Percentiles rank a stretch among this genome's conserved stretches.
Conservation (phyloP, 2,113 vertebrate genomes). For the Vulpes vulpes region DNA sequence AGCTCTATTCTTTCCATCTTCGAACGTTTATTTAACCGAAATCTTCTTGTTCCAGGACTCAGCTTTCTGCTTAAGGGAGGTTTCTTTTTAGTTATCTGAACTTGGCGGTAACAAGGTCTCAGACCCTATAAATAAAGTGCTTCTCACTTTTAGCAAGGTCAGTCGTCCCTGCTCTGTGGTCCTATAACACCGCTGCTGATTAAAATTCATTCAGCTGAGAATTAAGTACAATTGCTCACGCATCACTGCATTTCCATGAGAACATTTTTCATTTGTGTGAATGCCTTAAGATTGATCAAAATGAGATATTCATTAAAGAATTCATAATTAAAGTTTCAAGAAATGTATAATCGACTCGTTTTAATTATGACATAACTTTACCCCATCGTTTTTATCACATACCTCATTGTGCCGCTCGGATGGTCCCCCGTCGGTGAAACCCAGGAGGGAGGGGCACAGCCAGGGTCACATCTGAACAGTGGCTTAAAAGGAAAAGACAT, state of each 20-base stretch:
- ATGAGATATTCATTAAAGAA: constrained; percentile 75
- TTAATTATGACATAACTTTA: neutral
- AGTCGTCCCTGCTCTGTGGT: neutral
- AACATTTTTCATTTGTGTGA: constrained; percentile 71
- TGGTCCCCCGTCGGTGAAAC: fast-evolving
- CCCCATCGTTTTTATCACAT: fast-evolving
- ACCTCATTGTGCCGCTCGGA: neutral
- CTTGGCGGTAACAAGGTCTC: neutral
- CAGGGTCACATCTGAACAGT: no score
- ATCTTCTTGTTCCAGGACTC: no score
- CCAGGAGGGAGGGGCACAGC: fast-evolving
- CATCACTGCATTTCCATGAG: constrained; percentile 29
- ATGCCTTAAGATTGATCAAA: constrained; percentile 72
- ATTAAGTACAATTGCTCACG: constrained; percentile 70
- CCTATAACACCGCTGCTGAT: constrained; percentile 23
- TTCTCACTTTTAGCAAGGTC: neutral
- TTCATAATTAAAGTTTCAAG: constrained; percentile 37
- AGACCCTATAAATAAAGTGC: neutral
- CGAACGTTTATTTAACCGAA: neutral
- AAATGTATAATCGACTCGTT: constrained; percentile 46
- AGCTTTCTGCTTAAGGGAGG: neutral
- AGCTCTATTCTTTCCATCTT: fast-evolving
- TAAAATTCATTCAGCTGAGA: constrained; percentile 67
- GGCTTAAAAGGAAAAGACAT: neutral
- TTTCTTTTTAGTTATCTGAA: neutral